Conservation (phyloP, 1,140 invertebrate species). For the Drosophila kanapiae region DNA sequence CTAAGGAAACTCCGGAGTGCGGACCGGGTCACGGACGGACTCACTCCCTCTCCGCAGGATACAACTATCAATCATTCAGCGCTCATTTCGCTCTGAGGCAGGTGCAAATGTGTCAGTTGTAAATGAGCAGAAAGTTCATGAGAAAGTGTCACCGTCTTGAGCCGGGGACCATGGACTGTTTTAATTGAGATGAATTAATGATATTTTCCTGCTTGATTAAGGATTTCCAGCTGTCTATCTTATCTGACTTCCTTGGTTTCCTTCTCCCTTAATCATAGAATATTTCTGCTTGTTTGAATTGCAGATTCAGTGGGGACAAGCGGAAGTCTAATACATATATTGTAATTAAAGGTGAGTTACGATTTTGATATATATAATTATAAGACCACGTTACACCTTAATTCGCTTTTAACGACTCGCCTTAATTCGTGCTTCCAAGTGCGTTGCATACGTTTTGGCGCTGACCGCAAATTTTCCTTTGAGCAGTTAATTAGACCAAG, state of each 20-base stretch:
- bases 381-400: neutral
- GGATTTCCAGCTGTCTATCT: slow-evolving; percentile 3
- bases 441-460: slow-evolving; percentile 5
- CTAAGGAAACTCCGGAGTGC: slow-evolving; percentile 32
- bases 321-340: neutral
- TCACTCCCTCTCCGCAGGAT: slow-evolving; percentile 18
- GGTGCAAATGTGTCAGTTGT: slow-evolving; percentile 65
- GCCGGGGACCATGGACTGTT: slow-evolving; percentile 6
- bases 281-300: slow-evolving; percentile 15
- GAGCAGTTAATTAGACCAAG: slow-evolving; percentile 22
- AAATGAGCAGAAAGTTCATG: slow-evolving; percentile 48
- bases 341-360: slow-evolving; percentile 18
- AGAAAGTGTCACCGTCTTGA: slow-evolving; percentile 36
- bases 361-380: neutral
- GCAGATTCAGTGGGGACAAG: neutral
- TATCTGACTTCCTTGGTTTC: neutral
- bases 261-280: neutral
- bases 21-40: slow-evolving; percentile 42
- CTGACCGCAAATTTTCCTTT: neutral
- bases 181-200: slow-evolving; percentile 51
- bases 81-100: slow-evolving; percentile 36
- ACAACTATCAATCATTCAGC: slow-evolving; percentile 67
- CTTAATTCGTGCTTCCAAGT: neutral
- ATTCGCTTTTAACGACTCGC: neutral
- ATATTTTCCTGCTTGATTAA: slow-evolving; percentile 26